Evolutionary conservation across 2,113 vertebrate species (phyloP).

Genomic region (Myiagra hebetior): DNA sequence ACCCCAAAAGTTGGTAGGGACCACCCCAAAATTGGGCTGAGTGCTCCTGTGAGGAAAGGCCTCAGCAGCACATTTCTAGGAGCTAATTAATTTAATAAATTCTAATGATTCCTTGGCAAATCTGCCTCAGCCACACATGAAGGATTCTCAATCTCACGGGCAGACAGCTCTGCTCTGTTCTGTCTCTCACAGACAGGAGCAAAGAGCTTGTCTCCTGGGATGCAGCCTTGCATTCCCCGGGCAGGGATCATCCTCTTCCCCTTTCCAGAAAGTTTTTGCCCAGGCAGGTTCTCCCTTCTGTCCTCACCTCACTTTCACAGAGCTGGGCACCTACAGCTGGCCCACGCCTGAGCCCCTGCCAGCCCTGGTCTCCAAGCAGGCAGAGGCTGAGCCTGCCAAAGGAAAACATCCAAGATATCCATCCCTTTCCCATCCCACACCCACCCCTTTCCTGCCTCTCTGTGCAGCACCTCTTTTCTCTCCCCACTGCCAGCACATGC

Average conservation of each 20-base stretch:
- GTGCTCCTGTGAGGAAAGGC: background rate
- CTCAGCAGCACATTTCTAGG: background rate
- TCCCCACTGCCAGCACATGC: rapidly evolving
- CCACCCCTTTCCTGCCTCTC: background rate
- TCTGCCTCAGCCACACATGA: background rate
- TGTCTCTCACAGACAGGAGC: background rate
- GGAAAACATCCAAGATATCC: background rate
- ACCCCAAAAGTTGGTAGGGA: background rate
- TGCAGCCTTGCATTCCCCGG: background rate
- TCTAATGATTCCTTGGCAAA: background rate
- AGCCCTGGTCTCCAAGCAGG: background rate
- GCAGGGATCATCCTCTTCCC: background rate
- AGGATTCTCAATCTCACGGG: background rate
- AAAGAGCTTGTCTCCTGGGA: background rate
- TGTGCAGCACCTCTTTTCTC: background rate
- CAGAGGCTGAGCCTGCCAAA: background rate
- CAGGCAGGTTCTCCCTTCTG: background rate
- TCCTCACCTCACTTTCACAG: background rate
- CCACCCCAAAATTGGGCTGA: background rate
- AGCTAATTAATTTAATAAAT: background rate
- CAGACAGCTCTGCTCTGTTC: background rate
- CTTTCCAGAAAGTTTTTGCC: background rate
- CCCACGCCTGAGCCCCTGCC: background rate
- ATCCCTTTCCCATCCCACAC: background rate
- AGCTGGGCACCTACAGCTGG: background rate